Conservation (phyloP, 2,797 vertebrate genomes). For the Hoplostethus mediterraneus region DNA sequence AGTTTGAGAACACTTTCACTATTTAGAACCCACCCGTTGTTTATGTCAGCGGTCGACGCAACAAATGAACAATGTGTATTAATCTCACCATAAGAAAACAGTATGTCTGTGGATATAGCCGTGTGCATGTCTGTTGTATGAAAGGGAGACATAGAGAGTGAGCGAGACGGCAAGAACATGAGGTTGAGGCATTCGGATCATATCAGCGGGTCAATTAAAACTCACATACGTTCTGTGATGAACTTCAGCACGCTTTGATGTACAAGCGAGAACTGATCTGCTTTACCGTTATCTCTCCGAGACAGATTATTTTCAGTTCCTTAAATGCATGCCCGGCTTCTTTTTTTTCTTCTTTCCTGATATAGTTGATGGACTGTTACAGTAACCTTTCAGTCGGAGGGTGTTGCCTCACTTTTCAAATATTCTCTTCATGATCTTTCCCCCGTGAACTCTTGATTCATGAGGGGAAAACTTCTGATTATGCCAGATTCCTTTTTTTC, state of each 20-base stretch:
- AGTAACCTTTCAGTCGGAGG: slow-evolving; percentile 45
- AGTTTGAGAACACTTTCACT: slow-evolving; percentile 41
- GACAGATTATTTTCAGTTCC: slow-evolving; percentile 81
- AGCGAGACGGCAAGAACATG: no score
- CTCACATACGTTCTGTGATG: slow-evolving; percentile 39
- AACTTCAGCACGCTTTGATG: slow-evolving; percentile 67
- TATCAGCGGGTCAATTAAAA: slow-evolving; percentile 28
- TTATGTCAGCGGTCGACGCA: slow-evolving; percentile 53
- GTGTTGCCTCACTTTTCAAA: slow-evolving; percentile 53
- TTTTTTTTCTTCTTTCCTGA: slow-evolving; percentile 72
- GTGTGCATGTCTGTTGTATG: slow-evolving; percentile 11
- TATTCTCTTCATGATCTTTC: slow-evolving; percentile 51
- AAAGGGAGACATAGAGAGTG: background rate
- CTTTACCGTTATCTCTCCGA: slow-evolving; percentile 79
- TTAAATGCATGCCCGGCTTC: slow-evolving; percentile 64
- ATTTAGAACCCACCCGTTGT: slow-evolving; percentile 54
- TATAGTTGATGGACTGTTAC: slow-evolving; percentile 63
- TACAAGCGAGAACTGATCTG: slow-evolving; percentile 67
- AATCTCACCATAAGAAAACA: slow-evolving; percentile 27
- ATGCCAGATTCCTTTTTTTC: slow-evolving; percentile 45
- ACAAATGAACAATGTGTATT: slow-evolving; percentile 36
- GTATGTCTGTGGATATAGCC: slow-evolving; percentile 5
- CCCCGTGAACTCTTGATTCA: slow-evolving; percentile 42
- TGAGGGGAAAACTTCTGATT: slow-evolving; percentile 44
- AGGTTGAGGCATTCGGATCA: background rate